phyloP scores from a whole-genome alignment of 2,888 invertebrate genomes.

The Bursaphelenchus okinawaensis region DNA sequence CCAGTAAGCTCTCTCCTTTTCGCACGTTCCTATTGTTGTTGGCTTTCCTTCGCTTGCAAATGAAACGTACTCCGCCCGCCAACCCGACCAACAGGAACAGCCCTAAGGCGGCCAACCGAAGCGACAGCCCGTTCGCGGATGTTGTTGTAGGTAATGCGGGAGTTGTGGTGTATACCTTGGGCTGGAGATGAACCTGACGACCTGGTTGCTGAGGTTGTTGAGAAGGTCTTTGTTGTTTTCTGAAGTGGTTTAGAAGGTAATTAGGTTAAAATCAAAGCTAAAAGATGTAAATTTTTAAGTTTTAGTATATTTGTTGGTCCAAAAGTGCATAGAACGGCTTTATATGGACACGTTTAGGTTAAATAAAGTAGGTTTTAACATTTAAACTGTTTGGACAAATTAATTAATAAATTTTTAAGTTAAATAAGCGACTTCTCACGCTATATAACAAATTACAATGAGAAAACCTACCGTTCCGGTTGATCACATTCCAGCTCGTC shows the following conservation, averaged over 20 bases:
- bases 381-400: too few relatives aligned
- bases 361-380: too few relatives aligned
- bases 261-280: background rate
- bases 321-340: too few relatives aligned
- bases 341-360: too few relatives aligned
- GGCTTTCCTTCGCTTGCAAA: conserved; percentile 15
- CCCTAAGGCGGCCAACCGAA: conserved; percentile 16
- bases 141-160: background rate
- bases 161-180: conserved; percentile 15
- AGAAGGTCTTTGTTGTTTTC: background rate
- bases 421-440: too few relatives aligned
- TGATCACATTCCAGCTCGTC: conserved; percentile 62
- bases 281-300: background rate
- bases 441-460: background rate
- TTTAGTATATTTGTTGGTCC: background rate
- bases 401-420: too few relatives aligned
- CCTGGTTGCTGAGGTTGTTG: conserved; percentile 4
- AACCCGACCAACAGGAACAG: conserved; percentile 9
- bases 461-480: conserved; percentile 24
- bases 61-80: conserved; percentile 8
- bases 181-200: conserved; percentile 10
- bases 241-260: background rate
- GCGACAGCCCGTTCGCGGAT: conserved; percentile 14
- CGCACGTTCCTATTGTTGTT: conserved; percentile 19
- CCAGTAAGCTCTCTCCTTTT: conserved; percentile 26